Percentiles rank a stretch among this genome's conserved stretches.
phyloP scores from a whole-genome alignment of 2,797 vertebrate species.

The Danio tinwini region DNA sequence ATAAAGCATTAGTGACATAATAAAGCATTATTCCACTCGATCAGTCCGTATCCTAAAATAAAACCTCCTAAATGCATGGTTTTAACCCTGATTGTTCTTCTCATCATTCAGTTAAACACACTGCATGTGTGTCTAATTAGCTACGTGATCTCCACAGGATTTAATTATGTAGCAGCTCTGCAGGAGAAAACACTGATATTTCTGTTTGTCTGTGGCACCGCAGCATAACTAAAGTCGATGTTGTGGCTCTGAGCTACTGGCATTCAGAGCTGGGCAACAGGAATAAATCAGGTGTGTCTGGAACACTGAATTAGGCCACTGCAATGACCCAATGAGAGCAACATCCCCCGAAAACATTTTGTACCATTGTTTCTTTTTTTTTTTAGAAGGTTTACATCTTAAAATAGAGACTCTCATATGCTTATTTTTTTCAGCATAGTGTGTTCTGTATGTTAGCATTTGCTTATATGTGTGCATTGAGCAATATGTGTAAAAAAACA shows the following conservation, averaged over 20 bases:
- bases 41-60: neutral
- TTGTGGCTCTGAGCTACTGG: slow-evolving; percentile 31
- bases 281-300: slow-evolving; percentile 40
- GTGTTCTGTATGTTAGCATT: slow-evolving; percentile 5
- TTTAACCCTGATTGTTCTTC: slow-evolving; percentile 37
- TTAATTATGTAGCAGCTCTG: slow-evolving; percentile 45
- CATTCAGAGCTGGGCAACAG: slow-evolving; percentile 12
- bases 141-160: slow-evolving; percentile 47
- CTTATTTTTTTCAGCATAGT: slow-evolving; percentile 17
- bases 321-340: slow-evolving; percentile 33
- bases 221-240: slow-evolving; percentile 40
- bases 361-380: slow-evolving; percentile 1
- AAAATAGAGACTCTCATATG: slow-evolving; percentile 10
- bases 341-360: slow-evolving; percentile 24
- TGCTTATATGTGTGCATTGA: slow-evolving; percentile 30
- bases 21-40: neutral
- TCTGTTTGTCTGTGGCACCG: slow-evolving; percentile 24
- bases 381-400: slow-evolving; percentile 18
- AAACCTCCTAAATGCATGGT: slow-evolving; percentile 1
- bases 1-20: neutral
- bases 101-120: slow-evolving; percentile 46
- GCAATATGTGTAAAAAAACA: slow-evolving; percentile 47
- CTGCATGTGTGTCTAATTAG: slow-evolving; percentile 48
- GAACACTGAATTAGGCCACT: slow-evolving; percentile 37
- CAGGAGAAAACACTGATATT: slow-evolving; percentile 36